These are phyloP conservation scores for Zygogramma bicolorata DNA, from an alignment of 2,888 invertebrate species.

Conservation along the genomic window DNA sequence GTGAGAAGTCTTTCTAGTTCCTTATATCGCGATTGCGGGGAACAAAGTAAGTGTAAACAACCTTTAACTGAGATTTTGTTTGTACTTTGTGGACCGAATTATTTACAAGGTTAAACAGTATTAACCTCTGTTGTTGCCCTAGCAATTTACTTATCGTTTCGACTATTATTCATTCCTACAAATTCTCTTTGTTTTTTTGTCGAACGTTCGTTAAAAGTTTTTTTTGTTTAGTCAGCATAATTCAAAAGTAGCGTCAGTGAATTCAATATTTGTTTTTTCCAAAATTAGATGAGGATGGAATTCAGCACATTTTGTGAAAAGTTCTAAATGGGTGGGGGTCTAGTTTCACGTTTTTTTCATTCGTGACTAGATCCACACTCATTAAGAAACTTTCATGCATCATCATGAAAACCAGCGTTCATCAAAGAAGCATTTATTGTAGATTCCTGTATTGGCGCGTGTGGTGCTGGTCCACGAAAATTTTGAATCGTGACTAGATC, in stretches of 20 bases:
- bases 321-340: constrained; percentile 78
- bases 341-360: constrained; percentile 71
- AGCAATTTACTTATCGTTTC: constrained; percentile 39
- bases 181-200: constrained; percentile 27
- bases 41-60: constrained; percentile 61
- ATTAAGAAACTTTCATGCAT: constrained; percentile 72
- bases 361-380: constrained; percentile 93
- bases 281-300: background rate
- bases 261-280: constrained; percentile 16
- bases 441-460: constrained; percentile 78
- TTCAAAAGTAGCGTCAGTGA: constrained; percentile 43
- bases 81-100: constrained; percentile 49
- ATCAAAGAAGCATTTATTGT: constrained; percentile 10
- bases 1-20: constrained; percentile 36
- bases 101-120: constrained; percentile 52
- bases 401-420: constrained; percentile 18
- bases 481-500: constrained; percentile 82
- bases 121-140: constrained; percentile 49
- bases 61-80: constrained; percentile 53
- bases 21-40: constrained; percentile 36
- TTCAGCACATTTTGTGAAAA: constrained; percentile 47
- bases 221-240: constrained; percentile 34
- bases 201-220: constrained; percentile 24
- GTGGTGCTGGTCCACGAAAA: constrained; percentile 82
- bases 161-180: constrained; percentile 30